phyloP scores from a whole-genome alignment of 2,113 vertebrate genomes.

The Dasyprocta punctata region DNA sequence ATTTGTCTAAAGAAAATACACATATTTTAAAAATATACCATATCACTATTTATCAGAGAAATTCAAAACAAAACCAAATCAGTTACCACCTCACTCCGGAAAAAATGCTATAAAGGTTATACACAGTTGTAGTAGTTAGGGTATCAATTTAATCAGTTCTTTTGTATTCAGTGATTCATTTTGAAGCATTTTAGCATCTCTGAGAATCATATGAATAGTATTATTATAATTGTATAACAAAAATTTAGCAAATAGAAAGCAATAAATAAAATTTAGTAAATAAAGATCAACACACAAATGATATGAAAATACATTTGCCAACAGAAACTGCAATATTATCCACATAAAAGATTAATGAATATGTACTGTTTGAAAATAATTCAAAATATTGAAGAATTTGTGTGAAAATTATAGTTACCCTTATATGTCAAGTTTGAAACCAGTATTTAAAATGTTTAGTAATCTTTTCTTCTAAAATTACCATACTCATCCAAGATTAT shows the following conservation, averaged over 20 bases:
- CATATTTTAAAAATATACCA: neutral
- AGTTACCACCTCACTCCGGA: neutral
- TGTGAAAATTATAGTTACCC: slow-evolving; percentile 10
- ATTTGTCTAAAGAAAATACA: neutral
- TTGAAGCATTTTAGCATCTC: neutral
- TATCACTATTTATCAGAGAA: neutral
- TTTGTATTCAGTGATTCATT: neutral
- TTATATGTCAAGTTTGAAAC: neutral
- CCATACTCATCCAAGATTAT: neutral
- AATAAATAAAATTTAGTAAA: neutral
- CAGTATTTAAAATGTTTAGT: neutral
- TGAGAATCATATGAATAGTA: neutral
- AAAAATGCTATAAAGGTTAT: neutral
- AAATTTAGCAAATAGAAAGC: neutral
- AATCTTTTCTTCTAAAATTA: neutral
- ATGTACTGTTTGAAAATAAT: neutral
- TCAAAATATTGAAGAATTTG: slow-evolving; percentile 11
- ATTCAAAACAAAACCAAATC: neutral
- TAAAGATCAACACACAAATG: neutral
- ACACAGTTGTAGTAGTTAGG: neutral
- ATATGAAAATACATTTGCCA: neutral
- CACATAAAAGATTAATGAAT: neutral
- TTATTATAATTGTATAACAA: neutral
- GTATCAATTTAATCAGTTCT: neutral
- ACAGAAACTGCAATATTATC: neutral